Percentiles rank a stretch among this genome's conserved stretches.
Evolutionary conservation across 2,113 vertebrate genomes (phyloP).

Genomic region (Paracyprichromis sp.): DNA sequence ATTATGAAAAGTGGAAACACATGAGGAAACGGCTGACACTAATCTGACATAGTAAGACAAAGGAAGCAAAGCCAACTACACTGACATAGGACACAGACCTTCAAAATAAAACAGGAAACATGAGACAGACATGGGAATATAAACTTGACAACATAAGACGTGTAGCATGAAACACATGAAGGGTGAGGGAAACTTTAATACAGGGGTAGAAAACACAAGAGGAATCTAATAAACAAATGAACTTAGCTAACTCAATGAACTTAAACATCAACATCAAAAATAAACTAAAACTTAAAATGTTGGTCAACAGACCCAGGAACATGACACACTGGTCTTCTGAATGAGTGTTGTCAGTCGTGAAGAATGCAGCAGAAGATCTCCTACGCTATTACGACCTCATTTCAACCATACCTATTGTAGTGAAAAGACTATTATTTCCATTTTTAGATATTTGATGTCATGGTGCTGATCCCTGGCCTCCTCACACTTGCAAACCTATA

Average conservation of each 20-base stretch:
- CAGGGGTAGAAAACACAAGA: not conserved
- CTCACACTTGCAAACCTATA: not conserved
- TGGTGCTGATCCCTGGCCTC: rapidly evolving
- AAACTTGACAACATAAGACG: rapidly evolving
- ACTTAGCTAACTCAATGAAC: not conserved
- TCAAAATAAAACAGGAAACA: not conserved
- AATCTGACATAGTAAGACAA: not conserved
- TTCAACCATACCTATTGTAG: not conserved
- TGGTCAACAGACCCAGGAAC: rapidly evolving
- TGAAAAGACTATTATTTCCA: not conserved
- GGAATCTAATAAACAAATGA: not conserved
- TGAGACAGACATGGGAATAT: not conserved
- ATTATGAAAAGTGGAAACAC: not conserved
- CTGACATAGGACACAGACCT: not conserved
- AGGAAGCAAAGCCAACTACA: not conserved
- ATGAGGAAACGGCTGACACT: not conserved
- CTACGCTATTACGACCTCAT: not conserved
- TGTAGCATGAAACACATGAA: not conserved
- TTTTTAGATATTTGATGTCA: rapidly evolving
- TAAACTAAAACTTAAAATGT: rapidly evolving
- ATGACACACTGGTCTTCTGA: not conserved
- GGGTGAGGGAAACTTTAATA: rapidly evolving
- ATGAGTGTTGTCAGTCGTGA: not conserved
- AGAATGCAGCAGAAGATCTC: not conserved
- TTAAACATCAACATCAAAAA: not conserved